Percentiles rank a stretch among this genome's conserved stretches.
Evolutionary conservation across 1,140 invertebrate genomes (phyloP).

Genomic region (Trichonephila clavipes): DNA sequence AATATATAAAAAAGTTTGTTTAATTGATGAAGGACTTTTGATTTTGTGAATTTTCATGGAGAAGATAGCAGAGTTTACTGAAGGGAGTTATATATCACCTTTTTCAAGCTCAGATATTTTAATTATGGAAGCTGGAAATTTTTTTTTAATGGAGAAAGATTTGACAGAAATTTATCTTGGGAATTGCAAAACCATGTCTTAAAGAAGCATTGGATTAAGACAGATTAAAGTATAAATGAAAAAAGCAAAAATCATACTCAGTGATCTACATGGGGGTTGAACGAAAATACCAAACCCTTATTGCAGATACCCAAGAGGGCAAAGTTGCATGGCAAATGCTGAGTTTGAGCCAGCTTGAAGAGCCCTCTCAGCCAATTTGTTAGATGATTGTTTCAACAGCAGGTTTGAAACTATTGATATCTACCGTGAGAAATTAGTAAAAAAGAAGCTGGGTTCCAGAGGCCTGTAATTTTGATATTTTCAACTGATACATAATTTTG

Average conservation of each 20-base stretch:
- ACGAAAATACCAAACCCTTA: slow-evolving; percentile 6
- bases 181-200: neutral
- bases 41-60: no score
- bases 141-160: neutral
- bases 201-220: neutral
- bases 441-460: neutral
- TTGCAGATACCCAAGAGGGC: neutral
- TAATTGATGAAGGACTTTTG: no score
- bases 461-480: no score
- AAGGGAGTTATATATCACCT: no score
- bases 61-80: no score
- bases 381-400: neutral
- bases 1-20: no score
- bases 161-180: neutral
- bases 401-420: neutral
- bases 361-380: neutral
- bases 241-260: neutral
- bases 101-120: neutral
- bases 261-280: neutral
- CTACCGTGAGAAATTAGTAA: neutral
- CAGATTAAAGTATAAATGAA: neutral
- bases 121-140: neutral
- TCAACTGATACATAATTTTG: no score
- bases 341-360: slow-evolving; percentile 12
- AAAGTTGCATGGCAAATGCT: neutral